phyloP scores from a whole-genome alignment of 1,140 invertebrate species.

The Drosophila ohnishii region DNA sequence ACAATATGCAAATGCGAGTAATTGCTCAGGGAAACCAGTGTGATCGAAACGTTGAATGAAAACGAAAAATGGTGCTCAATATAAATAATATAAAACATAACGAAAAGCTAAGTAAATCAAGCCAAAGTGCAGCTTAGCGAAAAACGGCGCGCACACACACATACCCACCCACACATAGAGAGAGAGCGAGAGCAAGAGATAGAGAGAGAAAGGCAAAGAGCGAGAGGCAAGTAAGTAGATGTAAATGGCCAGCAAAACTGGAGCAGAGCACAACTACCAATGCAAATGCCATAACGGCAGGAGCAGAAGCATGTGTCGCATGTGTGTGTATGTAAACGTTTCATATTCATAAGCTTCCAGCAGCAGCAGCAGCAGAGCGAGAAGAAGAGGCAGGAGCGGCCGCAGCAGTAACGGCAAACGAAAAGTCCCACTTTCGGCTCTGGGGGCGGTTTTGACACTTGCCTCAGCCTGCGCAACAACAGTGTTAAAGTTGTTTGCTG shows the following conservation, averaged over 20 bases:
- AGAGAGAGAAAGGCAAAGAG: slow-evolving; percentile 30
- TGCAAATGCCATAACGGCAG: slow-evolving; percentile 19
- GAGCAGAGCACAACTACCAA: slow-evolving; percentile 55
- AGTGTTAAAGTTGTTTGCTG: slow-evolving; percentile 75
- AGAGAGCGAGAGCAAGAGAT: slow-evolving; percentile 12
- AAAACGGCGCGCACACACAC: slow-evolving; percentile 61
- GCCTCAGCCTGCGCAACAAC: slow-evolving; percentile 62
- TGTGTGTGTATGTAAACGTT: slow-evolving; percentile 49
- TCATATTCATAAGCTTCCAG: slow-evolving; percentile 72
- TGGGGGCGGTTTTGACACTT: slow-evolving; percentile 78
- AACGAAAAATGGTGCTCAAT: slow-evolving; percentile 34
- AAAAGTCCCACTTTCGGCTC: slow-evolving; percentile 74
- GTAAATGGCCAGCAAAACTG: slow-evolving; percentile 63
- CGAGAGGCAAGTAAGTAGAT: slow-evolving; percentile 54
- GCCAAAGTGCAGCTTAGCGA: slow-evolving; percentile 55
- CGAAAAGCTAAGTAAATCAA: slow-evolving; percentile 26
- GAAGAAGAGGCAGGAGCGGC: slow-evolving; percentile 9
- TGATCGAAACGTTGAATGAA: slow-evolving; percentile 62
- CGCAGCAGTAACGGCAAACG: slow-evolving; percentile 46
- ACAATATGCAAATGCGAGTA: slow-evolving; percentile 50
- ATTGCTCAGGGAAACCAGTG: slow-evolving; percentile 16
- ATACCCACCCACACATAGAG: slow-evolving; percentile 19
- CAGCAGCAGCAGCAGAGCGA: slow-evolving; percentile 30
- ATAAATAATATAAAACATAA: slow-evolving; percentile 48
- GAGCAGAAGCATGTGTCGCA: slow-evolving; percentile 29